Conservation (phyloP, 2,888 invertebrate species). For the Steinernema scapterisci region DNA sequence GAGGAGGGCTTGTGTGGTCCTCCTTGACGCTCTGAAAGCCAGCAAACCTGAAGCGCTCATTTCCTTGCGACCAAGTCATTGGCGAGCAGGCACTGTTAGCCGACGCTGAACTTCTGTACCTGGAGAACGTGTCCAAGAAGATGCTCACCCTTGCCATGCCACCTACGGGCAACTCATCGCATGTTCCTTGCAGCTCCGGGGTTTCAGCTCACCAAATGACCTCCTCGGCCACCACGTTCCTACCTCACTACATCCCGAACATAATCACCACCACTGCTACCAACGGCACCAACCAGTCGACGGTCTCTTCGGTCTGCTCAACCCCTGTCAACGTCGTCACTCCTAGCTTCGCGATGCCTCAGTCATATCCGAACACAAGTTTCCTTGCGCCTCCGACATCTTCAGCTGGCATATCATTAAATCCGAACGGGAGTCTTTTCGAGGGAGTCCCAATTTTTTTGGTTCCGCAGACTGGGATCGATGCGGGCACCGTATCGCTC, state of each 20-base stretch:
- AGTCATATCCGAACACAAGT: slow-evolving; percentile 8
- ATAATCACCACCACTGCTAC: neutral
- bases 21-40: neutral
- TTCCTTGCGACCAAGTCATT: slow-evolving; percentile 9
- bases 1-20: slow-evolving; percentile 15
- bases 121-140: slow-evolving; percentile 35
- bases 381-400: slow-evolving; percentile 25
- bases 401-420: slow-evolving; percentile 23
- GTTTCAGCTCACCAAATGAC: slow-evolving; percentile 17
- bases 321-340: slow-evolving; percentile 42
- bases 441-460: slow-evolving; percentile 52
- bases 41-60: slow-evolving; percentile 28
- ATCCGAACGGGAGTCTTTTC: slow-evolving; percentile 38
- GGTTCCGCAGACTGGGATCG: slow-evolving; percentile 42
- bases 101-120: slow-evolving; percentile 33
- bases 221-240: neutral
- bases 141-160: slow-evolving; percentile 35
- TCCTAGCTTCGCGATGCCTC: slow-evolving; percentile 31
- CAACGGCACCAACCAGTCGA: neutral
- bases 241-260: slow-evolving; percentile 7
- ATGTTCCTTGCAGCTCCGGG: slow-evolving; percentile 4
- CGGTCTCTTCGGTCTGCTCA: slow-evolving; percentile 41
- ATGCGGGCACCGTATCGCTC: slow-evolving; percentile 39
- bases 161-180: neutral
- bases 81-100: slow-evolving; percentile 20